These are phyloP conservation scores for Phortica magna DNA, from an alignment of 2,888 invertebrate genomes.

Conservation along the genomic window DNA sequence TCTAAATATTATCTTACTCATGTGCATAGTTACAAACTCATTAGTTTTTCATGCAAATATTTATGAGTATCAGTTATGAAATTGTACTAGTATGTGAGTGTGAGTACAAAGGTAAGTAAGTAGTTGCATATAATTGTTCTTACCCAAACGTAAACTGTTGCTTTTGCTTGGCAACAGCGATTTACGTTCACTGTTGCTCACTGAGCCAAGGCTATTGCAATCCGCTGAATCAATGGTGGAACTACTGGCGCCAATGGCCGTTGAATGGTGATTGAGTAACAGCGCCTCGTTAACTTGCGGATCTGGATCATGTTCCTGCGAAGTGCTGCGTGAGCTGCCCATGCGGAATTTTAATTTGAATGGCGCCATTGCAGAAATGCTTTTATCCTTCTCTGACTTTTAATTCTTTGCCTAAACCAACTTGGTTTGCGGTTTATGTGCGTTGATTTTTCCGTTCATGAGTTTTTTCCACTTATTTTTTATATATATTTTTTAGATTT, in stretches of 20 bases:
- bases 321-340: constrained; percentile 78
- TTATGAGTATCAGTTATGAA: constrained; percentile 21
- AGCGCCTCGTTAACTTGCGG: constrained; percentile 77
- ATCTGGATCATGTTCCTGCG: constrained; percentile 77
- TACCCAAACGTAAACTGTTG: constrained; percentile 76
- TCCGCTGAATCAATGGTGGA: constrained; percentile 78
- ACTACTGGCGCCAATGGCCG: constrained; percentile 74
- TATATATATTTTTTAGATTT: constrained; percentile 19
- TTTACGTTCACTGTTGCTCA: constrained; percentile 73
- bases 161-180: constrained; percentile 73
- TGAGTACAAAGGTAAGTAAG: background rate
- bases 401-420: background rate
- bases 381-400: constrained; percentile 22
- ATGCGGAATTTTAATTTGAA: constrained; percentile 78
- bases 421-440: constrained; percentile 4
- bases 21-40: too few species aligned
- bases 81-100: constrained; percentile 32
- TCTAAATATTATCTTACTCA: too few species aligned
- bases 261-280: constrained; percentile 63
- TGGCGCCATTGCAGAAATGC: constrained; percentile 72
- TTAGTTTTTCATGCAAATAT: background rate
- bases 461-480: background rate
- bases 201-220: constrained; percentile 75
- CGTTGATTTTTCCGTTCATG: background rate
- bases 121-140: constrained; percentile 53